Conservation (phyloP, 2,888 invertebrate genomes). For the Noctuana brunneofusca region DNA sequence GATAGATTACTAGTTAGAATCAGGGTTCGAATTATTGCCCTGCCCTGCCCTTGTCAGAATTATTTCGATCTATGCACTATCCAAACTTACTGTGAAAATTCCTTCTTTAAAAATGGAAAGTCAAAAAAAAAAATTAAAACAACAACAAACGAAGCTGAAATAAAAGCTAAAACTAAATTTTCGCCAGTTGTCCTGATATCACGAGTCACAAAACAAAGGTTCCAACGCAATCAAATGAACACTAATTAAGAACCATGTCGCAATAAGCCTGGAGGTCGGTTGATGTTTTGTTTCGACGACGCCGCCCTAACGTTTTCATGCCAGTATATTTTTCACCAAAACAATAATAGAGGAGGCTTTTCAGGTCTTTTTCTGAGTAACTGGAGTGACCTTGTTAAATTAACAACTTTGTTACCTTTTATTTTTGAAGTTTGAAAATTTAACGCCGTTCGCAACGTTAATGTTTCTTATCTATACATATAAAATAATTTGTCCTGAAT, state of each 20-base stretch:
- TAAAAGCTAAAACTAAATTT: not conserved
- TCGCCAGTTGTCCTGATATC: not conserved
- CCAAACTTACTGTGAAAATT: too few species aligned
- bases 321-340: conserved; percentile 5
- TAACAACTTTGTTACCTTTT: not conserved
- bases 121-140: too few species aligned
- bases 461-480: too few species aligned
- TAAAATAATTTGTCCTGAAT: too few species aligned
- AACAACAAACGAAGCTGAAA: not conserved
- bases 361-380: not conserved
- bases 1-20: too few species aligned
- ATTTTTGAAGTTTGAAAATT: not conserved
- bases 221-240: conserved; percentile 15
- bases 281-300: conserved; percentile 31
- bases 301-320: conserved; percentile 25
- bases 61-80: too few species aligned
- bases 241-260: conserved; percentile 38
- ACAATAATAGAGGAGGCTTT: conserved; percentile 6
- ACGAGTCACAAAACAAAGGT: not conserved
- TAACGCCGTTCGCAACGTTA: too few species aligned
- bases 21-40: too few species aligned
- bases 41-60: too few species aligned
- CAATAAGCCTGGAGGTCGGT: conserved; percentile 29
- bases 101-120: too few species aligned
- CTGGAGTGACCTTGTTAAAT: conserved; percentile 1